Evolutionary conservation across 2,113 vertebrate genomes (phyloP), one percentile per base, ranked within the genome.

Genomic region (Turnix velox): DNA sequence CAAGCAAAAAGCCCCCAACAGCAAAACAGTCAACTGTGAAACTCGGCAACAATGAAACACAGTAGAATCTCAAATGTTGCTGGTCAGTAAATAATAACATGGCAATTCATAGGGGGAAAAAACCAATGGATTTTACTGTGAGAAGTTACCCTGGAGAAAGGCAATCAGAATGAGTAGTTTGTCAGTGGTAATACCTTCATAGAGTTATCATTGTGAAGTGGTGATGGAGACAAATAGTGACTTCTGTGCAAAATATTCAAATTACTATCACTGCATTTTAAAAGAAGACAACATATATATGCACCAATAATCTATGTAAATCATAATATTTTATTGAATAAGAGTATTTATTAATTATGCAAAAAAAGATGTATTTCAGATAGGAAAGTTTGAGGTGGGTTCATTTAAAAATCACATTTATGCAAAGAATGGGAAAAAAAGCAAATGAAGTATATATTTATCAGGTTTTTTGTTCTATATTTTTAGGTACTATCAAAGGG

Each of bases 101-200:
- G 20, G 37, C 93, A 59, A 55, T 39, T 1, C 61, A 8, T 19
- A 3, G 24, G 3, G 3, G 4, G 6, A 0, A 0, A 6, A 57
- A 30, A 9, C 51, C 27, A 84, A 67, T 49, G 5, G 54, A 17
- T 66, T 87, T 83, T 66, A 24, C 46, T 12, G 0, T 30, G 9
- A 31, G 14, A 63, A 43, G 7, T 57, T 76, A 54, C 4, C 11
- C 42, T 57, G 10, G 18, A 77, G 12, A 15, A 86, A 25, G 16
- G 22, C 80, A 84, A 80, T 51, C 14, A 23, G 28, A 83, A 68
- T 57, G 9, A 86, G 30, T 20, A 48, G 37, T 52, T 83, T 73
- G 8, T 69, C 22, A 33, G 15, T 84, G 58, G 5, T 59, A 24
- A n/a, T 48, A n/a, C n/a, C n/a, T n/a, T n/a, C n/a, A n/a, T n/a